Conservation (phyloP, 2,113 vertebrate genomes). For the Hiodon tergisus region DNA sequence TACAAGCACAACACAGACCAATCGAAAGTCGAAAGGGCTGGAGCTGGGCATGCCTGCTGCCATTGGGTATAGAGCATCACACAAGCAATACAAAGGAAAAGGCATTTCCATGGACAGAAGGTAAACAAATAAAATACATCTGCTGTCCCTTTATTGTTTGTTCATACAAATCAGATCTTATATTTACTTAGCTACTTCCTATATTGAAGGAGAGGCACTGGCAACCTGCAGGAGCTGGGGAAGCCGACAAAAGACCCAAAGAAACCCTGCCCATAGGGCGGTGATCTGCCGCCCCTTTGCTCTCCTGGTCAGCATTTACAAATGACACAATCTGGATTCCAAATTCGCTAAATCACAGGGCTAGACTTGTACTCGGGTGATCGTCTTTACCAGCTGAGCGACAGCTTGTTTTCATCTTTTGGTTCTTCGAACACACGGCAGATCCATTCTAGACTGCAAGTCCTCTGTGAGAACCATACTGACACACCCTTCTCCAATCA, state of each 20-base stretch:
- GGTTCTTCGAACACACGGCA: too few relatives aligned
- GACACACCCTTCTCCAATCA: slow-evolving; percentile 14
- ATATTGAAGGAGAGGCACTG: too few relatives aligned
- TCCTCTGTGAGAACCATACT: background rate
- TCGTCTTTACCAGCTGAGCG: too few relatives aligned
- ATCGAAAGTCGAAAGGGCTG: background rate
- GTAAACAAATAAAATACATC: background rate
- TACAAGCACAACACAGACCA: background rate
- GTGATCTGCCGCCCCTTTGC: too few relatives aligned
- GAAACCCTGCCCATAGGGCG: too few relatives aligned
- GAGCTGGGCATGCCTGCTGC: background rate
- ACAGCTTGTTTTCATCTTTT: too few relatives aligned
- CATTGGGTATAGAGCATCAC: background rate
- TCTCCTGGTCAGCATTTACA: too few relatives aligned
- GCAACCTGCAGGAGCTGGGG: too few relatives aligned
- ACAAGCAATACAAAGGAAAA: background rate
- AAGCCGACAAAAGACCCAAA: too few relatives aligned
- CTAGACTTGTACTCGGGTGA: too few relatives aligned
- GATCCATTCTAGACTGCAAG: background rate
- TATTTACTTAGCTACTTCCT: background rate
- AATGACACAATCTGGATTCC: too few relatives aligned
- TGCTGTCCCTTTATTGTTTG: slow-evolving; percentile 6
- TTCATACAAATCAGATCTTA: background rate
- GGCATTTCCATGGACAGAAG: slow-evolving; percentile 3
- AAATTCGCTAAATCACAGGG: too few relatives aligned